phyloP scores from a whole-genome alignment of 2,888 invertebrate species.

The Zygogramma bicolorata region DNA sequence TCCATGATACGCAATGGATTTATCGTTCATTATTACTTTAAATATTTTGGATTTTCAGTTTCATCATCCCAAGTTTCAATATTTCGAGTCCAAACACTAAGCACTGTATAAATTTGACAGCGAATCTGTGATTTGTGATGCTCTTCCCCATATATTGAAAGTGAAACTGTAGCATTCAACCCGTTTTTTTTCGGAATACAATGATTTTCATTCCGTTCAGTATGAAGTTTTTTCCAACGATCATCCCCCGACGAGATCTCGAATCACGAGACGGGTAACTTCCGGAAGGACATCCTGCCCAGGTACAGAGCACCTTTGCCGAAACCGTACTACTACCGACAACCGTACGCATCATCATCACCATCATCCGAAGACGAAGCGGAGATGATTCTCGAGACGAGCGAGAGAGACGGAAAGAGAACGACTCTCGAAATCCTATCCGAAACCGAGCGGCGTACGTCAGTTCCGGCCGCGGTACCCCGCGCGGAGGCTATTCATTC shows the following conservation, averaged over 20 bases:
- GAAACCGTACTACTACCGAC: background rate
- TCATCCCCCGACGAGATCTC: background rate
- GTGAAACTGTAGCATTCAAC: too few relatives aligned
- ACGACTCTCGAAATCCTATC: constrained; percentile 11
- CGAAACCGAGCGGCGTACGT: constrained; percentile 36
- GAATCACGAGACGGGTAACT: background rate
- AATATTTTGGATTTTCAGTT: too few relatives aligned
- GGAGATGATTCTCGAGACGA: constrained; percentile 13
- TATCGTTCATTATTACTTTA: too few relatives aligned
- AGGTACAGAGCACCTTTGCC: background rate
- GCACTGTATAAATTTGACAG: too few relatives aligned
- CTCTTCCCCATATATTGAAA: too few relatives aligned
- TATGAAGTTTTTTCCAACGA: too few relatives aligned
- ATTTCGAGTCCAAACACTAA: too few relatives aligned
- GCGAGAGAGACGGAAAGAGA: background rate
- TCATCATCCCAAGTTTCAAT: too few relatives aligned
- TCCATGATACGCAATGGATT: too few relatives aligned
- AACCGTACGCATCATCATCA: background rate
- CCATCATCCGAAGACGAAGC: constrained; percentile 3
- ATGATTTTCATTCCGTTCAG: too few relatives aligned
- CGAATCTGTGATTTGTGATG: too few relatives aligned
- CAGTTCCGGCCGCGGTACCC: constrained; percentile 55
- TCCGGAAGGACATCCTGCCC: constrained; percentile 18
- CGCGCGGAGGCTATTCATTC: constrained; percentile 69
- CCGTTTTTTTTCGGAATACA: too few relatives aligned